These are phyloP conservation scores for Lithophane semibrunnea DNA, from an alignment of 2,888 invertebrate species.

Conservation along the genomic window DNA sequence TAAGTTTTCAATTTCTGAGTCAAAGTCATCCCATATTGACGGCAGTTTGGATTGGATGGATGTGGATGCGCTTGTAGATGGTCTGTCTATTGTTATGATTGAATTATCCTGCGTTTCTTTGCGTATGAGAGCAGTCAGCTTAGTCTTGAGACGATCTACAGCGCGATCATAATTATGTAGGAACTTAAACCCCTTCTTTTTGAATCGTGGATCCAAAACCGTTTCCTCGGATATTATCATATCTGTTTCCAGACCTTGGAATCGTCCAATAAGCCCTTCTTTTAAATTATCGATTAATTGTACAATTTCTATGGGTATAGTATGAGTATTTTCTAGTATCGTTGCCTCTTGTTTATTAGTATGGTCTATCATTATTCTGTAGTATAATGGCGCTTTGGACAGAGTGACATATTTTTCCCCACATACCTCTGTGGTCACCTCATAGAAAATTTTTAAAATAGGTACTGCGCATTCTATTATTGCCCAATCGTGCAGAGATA, in stretches of 20 bases:
- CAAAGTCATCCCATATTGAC: slow-evolving; percentile 5
- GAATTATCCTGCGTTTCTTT: slow-evolving; percentile 8
- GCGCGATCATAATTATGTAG: slow-evolving; percentile 4
- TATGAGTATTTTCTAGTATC: slow-evolving; percentile 2
- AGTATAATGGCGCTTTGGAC: background rate
- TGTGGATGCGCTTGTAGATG: background rate
- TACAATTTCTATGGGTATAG: slow-evolving; percentile 1
- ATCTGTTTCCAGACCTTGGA: slow-evolving; percentile 11
- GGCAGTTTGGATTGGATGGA: background rate
- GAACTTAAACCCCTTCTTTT: slow-evolving; percentile 19
- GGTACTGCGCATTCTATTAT: no score
- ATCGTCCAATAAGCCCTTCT: slow-evolving; percentile 8
- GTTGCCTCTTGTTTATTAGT: slow-evolving; percentile 14
- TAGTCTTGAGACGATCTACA: background rate
- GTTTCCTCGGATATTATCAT: slow-evolving; percentile 1
- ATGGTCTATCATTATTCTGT: slow-evolving; percentile 1
- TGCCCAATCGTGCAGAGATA: no score
- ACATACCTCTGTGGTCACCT: no score
- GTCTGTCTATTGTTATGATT: background rate
- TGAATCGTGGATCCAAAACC: slow-evolving; percentile 10
- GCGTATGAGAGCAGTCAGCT: background rate
- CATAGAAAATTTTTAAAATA: no score
- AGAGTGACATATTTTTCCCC: no score
- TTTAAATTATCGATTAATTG: slow-evolving; percentile 3
- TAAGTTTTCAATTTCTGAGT: slow-evolving; percentile 1